Percentiles rank a stretch among this genome's conserved stretches.
Evolutionary conservation across 2,797 vertebrate species (phyloP).

Genomic region (Diplodus sargus): DNA sequence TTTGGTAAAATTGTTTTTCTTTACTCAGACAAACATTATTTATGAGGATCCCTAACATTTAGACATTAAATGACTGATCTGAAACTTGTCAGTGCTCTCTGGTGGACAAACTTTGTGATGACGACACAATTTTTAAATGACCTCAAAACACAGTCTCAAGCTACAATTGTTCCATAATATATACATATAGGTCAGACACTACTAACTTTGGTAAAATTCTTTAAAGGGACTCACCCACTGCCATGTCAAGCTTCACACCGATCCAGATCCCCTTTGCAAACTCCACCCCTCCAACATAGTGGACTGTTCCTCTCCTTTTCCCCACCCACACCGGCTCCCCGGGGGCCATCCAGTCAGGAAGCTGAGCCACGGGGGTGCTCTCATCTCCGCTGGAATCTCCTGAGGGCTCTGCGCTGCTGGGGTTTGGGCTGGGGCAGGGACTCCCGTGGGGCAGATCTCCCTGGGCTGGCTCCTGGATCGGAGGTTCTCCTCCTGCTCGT

Average conservation of each 20-base stretch:
- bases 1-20: background rate
- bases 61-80: background rate
- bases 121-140: background rate
- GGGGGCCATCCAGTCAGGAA: constrained; percentile 86
- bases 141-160: background rate
- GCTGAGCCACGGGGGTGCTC: constrained; percentile 80
- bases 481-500: constrained; percentile 79
- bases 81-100: background rate
- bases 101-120: constrained; percentile 17
- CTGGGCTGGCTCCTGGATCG: constrained; percentile 78
- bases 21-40: background rate
- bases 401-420: constrained; percentile 73
- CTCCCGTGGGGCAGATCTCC: constrained; percentile 81
- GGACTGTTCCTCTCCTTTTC: constrained; percentile 85
- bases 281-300: constrained; percentile 90
- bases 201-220: background rate
- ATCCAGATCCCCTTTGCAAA: constrained; percentile 91
- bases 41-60: background rate
- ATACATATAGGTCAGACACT: background rate
- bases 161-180: background rate
- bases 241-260: constrained; percentile 87
- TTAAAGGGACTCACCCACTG: constrained; percentile 84
- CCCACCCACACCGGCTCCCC: constrained; percentile 89
- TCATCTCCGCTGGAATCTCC: constrained; percentile 85
- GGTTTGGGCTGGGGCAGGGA: constrained; percentile 76